Base-by-base conservation (phyloP, 2,113 vertebrate genomes). In the Hiodon tergisus region DNA sequence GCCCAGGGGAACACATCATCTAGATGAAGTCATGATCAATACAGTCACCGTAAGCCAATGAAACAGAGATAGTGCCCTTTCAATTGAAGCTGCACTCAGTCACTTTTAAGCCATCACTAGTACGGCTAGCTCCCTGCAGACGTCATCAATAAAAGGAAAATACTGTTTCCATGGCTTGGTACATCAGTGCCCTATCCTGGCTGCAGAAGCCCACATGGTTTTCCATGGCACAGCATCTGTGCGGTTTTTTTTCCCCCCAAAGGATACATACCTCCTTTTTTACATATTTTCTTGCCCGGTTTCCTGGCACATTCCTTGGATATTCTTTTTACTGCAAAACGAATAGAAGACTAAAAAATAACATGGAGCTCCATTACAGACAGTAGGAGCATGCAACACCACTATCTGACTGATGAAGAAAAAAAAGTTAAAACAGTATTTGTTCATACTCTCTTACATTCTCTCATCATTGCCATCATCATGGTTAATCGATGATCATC, bases 331-430 rank as follows among this genome's bases (percentile, higher is more conserved):
- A 98, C 97, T 99, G 97, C 94, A 98, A 99, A 98, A 96, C 96
- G 97, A 98, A 99, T 99, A 98, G 92, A 99, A 98, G 92, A 99
- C 97, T 99, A 99, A 95, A 98, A 96, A 99, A 99, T 99, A 98
- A 99, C 95, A 98, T 97, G 93, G 94, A 93, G 94, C 94, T 93
- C 96, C 94, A 85, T 93, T 88, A 97, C 88, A 92, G 88, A 92
- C 93, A 91, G 87, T 92, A 92, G 94, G 93, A 95, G 92, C 96
- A 98, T 96, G 96, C 95, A 95, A 91, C 87, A 86, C 89, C 89
- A 83, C 89, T 91, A 83, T 87, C 91, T 94, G 90, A 89, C 88
- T 93, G 79, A 78, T 72, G 58, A 55, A 60, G 53, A 48, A 31
- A 31, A 51, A 47, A 79, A 48, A 31, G 46, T 74, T 75, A 83